Percentiles rank a stretch among this genome's conserved stretches.
These are phyloP conservation scores for Discoglossus pictus DNA, from an alignment of 2,797 vertebrate species.

Conservation along the genomic window DNA sequence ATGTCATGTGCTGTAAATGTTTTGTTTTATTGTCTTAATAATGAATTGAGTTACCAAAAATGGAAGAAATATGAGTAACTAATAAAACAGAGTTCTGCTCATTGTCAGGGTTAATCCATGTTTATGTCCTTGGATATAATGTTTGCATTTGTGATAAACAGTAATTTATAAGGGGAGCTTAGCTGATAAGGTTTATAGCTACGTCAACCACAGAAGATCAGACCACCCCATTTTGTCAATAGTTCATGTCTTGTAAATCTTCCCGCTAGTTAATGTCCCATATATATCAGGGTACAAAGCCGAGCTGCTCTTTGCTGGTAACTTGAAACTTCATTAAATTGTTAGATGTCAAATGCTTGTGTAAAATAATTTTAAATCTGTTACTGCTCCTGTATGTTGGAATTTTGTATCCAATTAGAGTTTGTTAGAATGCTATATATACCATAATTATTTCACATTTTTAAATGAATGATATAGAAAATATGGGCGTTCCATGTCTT, in stretches of 20 bases:
- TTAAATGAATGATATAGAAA: too few species aligned
- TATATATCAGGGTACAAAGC: too few species aligned
- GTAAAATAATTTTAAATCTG: too few species aligned
- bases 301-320: too few species aligned
- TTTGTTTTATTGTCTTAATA: slow-evolving; percentile 12
- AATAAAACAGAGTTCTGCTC: slow-evolving; percentile 15
- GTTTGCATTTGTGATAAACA: slow-evolving; percentile 48
- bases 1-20: neutral
- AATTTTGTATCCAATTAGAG: too few species aligned
- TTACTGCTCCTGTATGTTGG: too few species aligned
- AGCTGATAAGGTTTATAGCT: slow-evolving; percentile 39
- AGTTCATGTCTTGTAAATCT: slow-evolving; percentile 20
- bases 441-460: too few species aligned
- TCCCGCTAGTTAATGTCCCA: neutral
- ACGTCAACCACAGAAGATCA: slow-evolving; percentile 2
- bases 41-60: slow-evolving; percentile 40
- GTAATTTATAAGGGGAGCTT: slow-evolving; percentile 36
- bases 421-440: too few species aligned
- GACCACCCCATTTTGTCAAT: slow-evolving; percentile 35
- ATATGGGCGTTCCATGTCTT: too few species aligned
- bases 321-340: too few species aligned
- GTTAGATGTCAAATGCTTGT: too few species aligned
- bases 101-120: slow-evolving; percentile 44
- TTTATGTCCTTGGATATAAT: slow-evolving; percentile 37
- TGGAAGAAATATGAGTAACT: slow-evolving; percentile 7